Evolutionary conservation across 2,797 vertebrate species (phyloP), one percentile per base, ranked within the genome.

Genomic region (Sardinella longiceps): DNA sequence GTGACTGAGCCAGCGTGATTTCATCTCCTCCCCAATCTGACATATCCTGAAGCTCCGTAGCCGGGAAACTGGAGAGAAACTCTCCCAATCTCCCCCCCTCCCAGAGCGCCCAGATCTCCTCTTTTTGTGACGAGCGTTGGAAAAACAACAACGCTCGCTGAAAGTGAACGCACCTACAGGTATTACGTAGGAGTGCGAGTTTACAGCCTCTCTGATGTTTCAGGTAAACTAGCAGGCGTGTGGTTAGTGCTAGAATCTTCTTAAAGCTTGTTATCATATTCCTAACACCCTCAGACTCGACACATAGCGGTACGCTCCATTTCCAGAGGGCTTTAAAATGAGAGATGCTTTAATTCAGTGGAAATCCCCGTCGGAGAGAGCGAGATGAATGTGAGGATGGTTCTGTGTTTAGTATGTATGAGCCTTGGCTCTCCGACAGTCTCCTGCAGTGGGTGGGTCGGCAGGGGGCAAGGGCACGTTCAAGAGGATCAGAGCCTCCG

Each of bases 401-500:
- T 77, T 77, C 23, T 77, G 20, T 37, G 43, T 77, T 23, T 7
- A 9, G 12, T 37, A 18, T 43, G 37, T 43, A 9, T 77, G 37
- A 43, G 33, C 18, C 37, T 23, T 23, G 50, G 23, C 18, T 43
- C 70, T 77, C 14, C 2, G 70, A 18, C 33, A 77, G 70, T 6
- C 70, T 77, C 37, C 70, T 43, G 70, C 70, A 20, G 70, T 10
- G 70, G 33, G 1, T 77, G 70, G 7, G 46, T 48, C 11, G 60
- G 3, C 1, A 3, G 70, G 70, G 70, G 23, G 37, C 37, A 43
- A 33, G 70, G 70, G 15, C 70, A 77, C 18, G 37, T 23, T 77
- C 33, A 23, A 77, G 70, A 23, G 33, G 70, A 77, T 77, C 70
- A 77, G 18, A 33, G 70, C 70, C 37, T 77, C 70, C 43, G 18